Percentiles rank a stretch among this genome's conserved stretches.
These are phyloP conservation scores for Pseudococcus longispinus DNA, from an alignment of 2,888 invertebrate species.

Conservation along the genomic window DNA sequence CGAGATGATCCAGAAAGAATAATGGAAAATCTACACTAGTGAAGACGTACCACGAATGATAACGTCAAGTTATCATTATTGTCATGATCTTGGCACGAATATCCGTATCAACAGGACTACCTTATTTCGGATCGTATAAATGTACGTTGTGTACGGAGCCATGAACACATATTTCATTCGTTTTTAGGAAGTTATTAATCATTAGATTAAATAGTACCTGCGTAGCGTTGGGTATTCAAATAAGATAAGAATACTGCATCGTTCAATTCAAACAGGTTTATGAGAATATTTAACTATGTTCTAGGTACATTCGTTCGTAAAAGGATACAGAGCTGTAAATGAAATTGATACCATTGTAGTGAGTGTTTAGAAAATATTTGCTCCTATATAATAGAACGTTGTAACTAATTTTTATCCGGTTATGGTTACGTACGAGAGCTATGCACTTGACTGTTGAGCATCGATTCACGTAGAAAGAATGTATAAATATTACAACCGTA, in stretches of 20 bases:
- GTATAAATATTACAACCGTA: no score
- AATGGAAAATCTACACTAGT: no score
- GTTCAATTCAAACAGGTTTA: not conserved
- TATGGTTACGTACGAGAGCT: no score
- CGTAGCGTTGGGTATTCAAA: not conserved
- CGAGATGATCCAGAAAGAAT: not conserved
- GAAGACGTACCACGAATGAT: not conserved
- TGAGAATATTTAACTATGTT: not conserved
- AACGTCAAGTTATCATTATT: not conserved
- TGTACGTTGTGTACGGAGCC: not conserved
- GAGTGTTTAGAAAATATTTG: not conserved
- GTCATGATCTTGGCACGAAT: not conserved
- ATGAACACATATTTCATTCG: not conserved
- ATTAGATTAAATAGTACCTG: not conserved
- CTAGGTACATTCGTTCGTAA: not conserved
- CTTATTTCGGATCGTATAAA: not conserved
- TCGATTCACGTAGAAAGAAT: no score
- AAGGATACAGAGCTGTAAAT: not conserved
- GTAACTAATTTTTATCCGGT: no score
- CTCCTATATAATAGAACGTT: not conserved
- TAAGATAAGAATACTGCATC: constrained; percentile 7
- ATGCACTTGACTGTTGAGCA: no score
- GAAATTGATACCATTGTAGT: not conserved
- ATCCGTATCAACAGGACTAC: constrained; percentile 4
- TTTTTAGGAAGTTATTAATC: constrained; percentile 22